Base-by-base conservation (phyloP, 2,113 vertebrate genomes). In the Sakesphorus luctuosus region DNA sequence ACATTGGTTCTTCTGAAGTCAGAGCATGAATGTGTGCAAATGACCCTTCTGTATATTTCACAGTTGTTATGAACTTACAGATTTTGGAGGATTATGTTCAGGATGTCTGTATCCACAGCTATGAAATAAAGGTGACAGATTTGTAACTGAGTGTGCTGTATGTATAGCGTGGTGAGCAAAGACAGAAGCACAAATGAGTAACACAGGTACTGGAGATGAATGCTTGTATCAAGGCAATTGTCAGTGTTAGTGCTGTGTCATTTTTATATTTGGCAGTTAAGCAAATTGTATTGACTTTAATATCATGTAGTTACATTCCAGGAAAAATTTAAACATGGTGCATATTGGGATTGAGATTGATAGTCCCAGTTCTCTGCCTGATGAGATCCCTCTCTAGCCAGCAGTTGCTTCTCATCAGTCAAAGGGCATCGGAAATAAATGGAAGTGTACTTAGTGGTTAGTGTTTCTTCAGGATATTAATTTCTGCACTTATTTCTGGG, bases 181-280 rank as follows among this genome's bases (percentile, higher is more conserved):
- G 91, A n/a, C 63, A 91, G 88, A 84, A 78, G 28, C 61, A 82
- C 66, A 53, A 81, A 93, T 72, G 59, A 55, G 50, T 95, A 93
- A 84, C 80, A 81, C 87, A 13, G 95, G 68, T 86, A n/a, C 13
- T 65, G 35, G 53, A 94, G 91, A 93, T 77, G 65, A 94, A 58
- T 87, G 21, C 71, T 73, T 63, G 67, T 93, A 91, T 89, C 50
- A 87, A 81, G 74, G 68, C 72, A 87, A 13, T 90, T 95, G 87
- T 87, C 67, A 74, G 58, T 94, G 88, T 93, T 95, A 92, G 71
- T 80, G 63, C 90, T 77, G 8, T 89, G 90, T 90, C 50, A 72
- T 92, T 97, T 97, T 97, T 93, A 23, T 52, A 83, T 96, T 92
- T 96, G 90, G 69, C 58, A 82, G 53, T 84, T 96, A 75, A 66